Base-by-base conservation (phyloP, 2,797 vertebrate genomes). In the Peromyscus melanophrys region DNA sequence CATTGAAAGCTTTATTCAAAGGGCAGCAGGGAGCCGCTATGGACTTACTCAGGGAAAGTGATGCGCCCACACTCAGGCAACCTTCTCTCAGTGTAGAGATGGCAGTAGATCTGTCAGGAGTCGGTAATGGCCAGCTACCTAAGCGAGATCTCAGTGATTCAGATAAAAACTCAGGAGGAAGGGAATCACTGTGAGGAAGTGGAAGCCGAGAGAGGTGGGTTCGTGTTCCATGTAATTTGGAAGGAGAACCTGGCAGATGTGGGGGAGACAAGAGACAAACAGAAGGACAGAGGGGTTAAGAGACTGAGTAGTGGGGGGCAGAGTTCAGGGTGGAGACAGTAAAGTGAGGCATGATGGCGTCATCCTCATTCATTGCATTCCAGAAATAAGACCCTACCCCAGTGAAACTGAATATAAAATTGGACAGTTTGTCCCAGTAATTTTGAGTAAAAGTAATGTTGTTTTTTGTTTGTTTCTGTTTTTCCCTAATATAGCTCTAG, bases 381-480 rank as follows among this genome's bases (percentile, higher is more conserved):
- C 46, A 86, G 46, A 86, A 90, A 27, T 11, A 67, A 55, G 61
- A 67, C 10, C 34, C 4, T 31, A 37, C 55, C 21, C 49, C 31
- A 46, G 5, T 43, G 61, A 40, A 76, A 10, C 19, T 17, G 34
- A 49, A 65, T 67, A 34, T 31, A 23, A 29, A 85, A 82, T 85
- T 57, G 63, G n/a, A 87, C 31, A 5, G 40, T 65, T 59, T 40
- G 59, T 69, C 25, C n/a, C 9, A 85, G 40, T 11, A 17, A 78
- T 83, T 94, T 92, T 96, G n/a, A 87, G 55, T 83, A 88, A 75
- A 93, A 4, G 31, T 71, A 85, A 40, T 0, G 0, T 37, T 23
- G n/a, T n/a, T 57, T 55, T 55, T 89, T 94, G 29, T 89, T 94
- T 90, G 31, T 93, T 96, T 65, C 13, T 90, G 9, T 69, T 92